Evolutionary conservation across 2,888 invertebrate species (phyloP).

Genomic region (Latheticus oryzae): DNA sequence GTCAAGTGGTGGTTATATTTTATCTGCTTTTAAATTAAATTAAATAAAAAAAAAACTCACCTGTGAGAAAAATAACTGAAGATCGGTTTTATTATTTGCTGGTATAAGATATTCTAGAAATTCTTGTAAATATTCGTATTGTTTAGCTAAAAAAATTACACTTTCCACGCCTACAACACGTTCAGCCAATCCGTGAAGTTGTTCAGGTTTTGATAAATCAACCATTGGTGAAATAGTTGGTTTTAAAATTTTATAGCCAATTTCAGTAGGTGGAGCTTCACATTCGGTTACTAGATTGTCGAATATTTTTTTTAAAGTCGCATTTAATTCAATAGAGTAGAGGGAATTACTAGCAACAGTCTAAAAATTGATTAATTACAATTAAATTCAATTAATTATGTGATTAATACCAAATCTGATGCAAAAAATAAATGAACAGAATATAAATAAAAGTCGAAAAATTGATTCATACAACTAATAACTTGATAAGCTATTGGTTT

Average conservation of each 20-base stretch:
- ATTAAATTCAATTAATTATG: neutral
- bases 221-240: conserved; percentile 73
- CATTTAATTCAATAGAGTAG: conserved; percentile 77
- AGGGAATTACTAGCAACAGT: conserved; percentile 68
- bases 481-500: conserved; percentile 93
- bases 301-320: conserved; percentile 81
- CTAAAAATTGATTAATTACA: conserved; percentile 48
- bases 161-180: conserved; percentile 94
- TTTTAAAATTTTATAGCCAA: conserved; percentile 66
- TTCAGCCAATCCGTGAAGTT: conserved; percentile 84
- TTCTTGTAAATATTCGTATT: conserved; percentile 85
- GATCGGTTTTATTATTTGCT: conserved; percentile 73
- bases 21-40: conserved; percentile 73
- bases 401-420: conserved; percentile 75
- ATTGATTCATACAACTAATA: conserved; percentile 88
- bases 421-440: conserved; percentile 90
- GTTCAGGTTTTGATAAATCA: conserved; percentile 76
- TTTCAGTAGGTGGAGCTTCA: conserved; percentile 50
- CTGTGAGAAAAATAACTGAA: conserved; percentile 79
- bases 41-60: conserved; percentile 51
- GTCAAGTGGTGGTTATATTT: conserved; percentile 89
- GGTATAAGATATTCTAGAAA: conserved; percentile 88
- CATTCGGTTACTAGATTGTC: conserved; percentile 74
- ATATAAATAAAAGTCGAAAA: conserved; percentile 94
- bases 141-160: conserved; percentile 87